phyloP scores from a whole-genome alignment of 1,140 invertebrate species.

The Aphelenchoides fujianensis region DNA sequence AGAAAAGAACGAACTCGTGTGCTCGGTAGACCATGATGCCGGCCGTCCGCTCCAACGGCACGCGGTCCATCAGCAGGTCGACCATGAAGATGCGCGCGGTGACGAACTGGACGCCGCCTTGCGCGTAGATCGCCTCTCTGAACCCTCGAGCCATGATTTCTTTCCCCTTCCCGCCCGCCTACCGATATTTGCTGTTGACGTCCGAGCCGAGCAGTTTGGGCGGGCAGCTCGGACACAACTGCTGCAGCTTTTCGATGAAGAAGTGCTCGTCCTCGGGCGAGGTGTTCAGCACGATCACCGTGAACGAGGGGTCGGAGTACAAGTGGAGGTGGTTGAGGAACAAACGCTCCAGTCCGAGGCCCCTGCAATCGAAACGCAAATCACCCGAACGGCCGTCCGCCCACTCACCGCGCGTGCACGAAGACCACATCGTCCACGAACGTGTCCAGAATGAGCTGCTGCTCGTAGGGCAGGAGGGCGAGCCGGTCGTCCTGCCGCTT shows the following conservation, averaged over 20 bases:
- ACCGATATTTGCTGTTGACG: conserved; percentile 49
- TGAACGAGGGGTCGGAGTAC: conserved; percentile 47
- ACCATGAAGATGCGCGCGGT: conserved; percentile 88
- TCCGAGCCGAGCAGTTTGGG: conserved; percentile 49
- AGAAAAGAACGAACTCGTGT: conserved; percentile 68
- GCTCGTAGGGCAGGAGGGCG: conserved; percentile 36
- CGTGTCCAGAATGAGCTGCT: conserved; percentile 49
- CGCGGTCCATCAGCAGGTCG: conserved; percentile 84
- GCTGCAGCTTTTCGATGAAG: conserved; percentile 46
- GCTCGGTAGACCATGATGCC: conserved; percentile 84
- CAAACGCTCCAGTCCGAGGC: conserved; percentile 53
- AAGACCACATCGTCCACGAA: conserved; percentile 54
- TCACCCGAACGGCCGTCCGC: background rate
- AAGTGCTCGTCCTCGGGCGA: conserved; percentile 54
- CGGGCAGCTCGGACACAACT: conserved; percentile 40
- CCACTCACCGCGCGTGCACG: conserved; percentile 43
- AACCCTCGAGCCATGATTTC: background rate
- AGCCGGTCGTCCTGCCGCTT: background rate
- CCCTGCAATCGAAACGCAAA: conserved; percentile 46
- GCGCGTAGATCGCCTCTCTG: conserved; percentile 72
- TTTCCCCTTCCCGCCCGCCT: background rate
- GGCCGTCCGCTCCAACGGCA: conserved; percentile 81
- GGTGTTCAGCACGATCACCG: conserved; percentile 56
- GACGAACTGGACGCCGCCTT: conserved; percentile 87
- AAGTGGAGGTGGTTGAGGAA: conserved; percentile 56